Conservation (phyloP, 2,888 invertebrate genomes). For the Lepeophtheirus nordmannii region DNA sequence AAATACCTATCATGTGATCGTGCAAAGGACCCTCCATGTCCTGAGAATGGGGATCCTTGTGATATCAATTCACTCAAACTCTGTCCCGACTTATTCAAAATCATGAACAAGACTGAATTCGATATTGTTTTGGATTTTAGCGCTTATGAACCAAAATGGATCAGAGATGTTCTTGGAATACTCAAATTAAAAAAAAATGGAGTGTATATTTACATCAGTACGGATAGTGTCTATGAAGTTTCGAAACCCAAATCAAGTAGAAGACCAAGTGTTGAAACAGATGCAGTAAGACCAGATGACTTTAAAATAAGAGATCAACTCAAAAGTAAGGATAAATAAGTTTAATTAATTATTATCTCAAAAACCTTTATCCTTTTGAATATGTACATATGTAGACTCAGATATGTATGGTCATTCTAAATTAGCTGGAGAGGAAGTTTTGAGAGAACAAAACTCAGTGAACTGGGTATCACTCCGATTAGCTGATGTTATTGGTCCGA, state of each 20-base stretch:
- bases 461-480: constrained; percentile 32
- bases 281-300: constrained; percentile 34
- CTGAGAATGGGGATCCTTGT: constrained; percentile 23
- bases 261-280: constrained; percentile 31
- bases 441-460: constrained; percentile 30
- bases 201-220: constrained; percentile 37
- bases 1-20: neutral
- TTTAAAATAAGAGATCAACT: constrained; percentile 30
- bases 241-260: constrained; percentile 29
- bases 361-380: too few species aligned
- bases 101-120: constrained; percentile 30
- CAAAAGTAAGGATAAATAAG: constrained; percentile 26
- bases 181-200: constrained; percentile 31
- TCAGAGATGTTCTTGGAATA: constrained; percentile 32
- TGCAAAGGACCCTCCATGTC: constrained; percentile 12
- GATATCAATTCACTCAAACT: constrained; percentile 28
- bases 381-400: constrained; percentile 20
- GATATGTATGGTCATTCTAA: constrained; percentile 37
- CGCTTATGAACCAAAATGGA: constrained; percentile 34
- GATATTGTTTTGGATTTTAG: constrained; percentile 38
- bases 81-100: constrained; percentile 31
- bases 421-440: constrained; percentile 35
- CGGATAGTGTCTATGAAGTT: constrained; percentile 40
- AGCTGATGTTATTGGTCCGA: constrained; percentile 38
- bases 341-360: too few species aligned